These are phyloP conservation scores for Atopsyche davidsoni DNA, from an alignment of 1,140 invertebrate species.

Conservation along the genomic window DNA sequence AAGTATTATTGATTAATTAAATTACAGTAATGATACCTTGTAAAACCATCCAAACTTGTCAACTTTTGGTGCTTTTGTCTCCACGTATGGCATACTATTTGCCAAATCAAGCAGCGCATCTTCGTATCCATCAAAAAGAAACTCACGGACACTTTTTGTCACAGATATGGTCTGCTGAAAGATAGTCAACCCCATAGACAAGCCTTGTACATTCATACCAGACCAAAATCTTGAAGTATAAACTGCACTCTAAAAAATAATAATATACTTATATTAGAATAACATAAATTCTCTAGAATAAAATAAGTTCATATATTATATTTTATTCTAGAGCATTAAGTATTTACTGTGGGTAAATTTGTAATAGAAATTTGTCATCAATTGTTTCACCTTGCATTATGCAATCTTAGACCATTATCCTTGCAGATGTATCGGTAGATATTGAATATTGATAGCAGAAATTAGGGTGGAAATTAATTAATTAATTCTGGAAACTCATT, in stretches of 20 bases:
- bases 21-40: slow-evolving; percentile 54
- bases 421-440: no score
- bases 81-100: slow-evolving; percentile 47
- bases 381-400: no score
- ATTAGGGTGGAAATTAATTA: no score
- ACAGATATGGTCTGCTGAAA: slow-evolving; percentile 52
- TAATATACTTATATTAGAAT: not conserved
- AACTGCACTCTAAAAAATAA: slow-evolving; percentile 58
- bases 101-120: slow-evolving; percentile 63
- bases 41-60: slow-evolving; percentile 80
- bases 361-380: no score
- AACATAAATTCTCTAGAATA: not conserved
- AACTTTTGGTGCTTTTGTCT: slow-evolving; percentile 52
- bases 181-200: slow-evolving; percentile 51
- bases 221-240: slow-evolving; percentile 54
- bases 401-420: no score
- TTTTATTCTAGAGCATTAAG: no score
- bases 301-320: no score
- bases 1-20: slow-evolving; percentile 28
- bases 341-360: no score
- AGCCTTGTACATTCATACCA: slow-evolving; percentile 47
- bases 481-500: no score
- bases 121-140: slow-evolving; percentile 73
- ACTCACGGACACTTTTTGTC: slow-evolving; percentile 59
- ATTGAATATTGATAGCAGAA: no score